Base-by-base conservation (phyloP, 2,888 invertebrate genomes). In the Endotricha flammealis region DNA sequence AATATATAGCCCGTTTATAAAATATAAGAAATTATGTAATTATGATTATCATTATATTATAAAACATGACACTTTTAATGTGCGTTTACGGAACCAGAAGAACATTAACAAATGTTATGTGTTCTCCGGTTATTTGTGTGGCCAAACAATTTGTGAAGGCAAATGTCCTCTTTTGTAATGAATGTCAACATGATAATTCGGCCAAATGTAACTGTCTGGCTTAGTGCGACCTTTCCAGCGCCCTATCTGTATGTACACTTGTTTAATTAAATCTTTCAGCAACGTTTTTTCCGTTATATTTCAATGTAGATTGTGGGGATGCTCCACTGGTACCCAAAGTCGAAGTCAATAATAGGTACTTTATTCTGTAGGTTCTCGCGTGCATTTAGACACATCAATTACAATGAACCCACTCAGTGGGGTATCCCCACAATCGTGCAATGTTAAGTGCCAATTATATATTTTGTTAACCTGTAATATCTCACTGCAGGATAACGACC, bases 121-220 rank as follows among this genome's bases (percentile, higher is more conserved):
- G 25, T 20, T 25, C 13, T 12, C 14, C 32, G 32, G 32, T 32
- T 23, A 32, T 17, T 35, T 29, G 35, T 35, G 28, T 29, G 13
- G 12, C 29, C 35, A 35, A 35, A 35, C 35, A 35, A 28, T 35
- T 29, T 29, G 35, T 35, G 35, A 28, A 12, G 13, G 28, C 33
- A 29, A 36, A 36, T 28, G 38, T 38, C 37, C 37, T 43, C 33
- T 17, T 31, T 37, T 30, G 33, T 36, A 33, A 42, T 32, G 25
- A 34, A 40, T 36, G 36, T 41, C 40, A 36, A 40, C 29, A 27
- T 38, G 36, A 44, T 40, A 36, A 44, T 29, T 27, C 22, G 35
- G 31, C 13, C 33, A 32, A 39, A 27, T 29, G 27, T 32, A 36
- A 29, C 17, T 36, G 23, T 38, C 30, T 29, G 40, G 20, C 23